Percentiles rank a stretch among this genome's conserved stretches.
These are phyloP conservation scores for Pterostichus madidus DNA, from an alignment of 2,888 invertebrate species.

Conservation along the genomic window DNA sequence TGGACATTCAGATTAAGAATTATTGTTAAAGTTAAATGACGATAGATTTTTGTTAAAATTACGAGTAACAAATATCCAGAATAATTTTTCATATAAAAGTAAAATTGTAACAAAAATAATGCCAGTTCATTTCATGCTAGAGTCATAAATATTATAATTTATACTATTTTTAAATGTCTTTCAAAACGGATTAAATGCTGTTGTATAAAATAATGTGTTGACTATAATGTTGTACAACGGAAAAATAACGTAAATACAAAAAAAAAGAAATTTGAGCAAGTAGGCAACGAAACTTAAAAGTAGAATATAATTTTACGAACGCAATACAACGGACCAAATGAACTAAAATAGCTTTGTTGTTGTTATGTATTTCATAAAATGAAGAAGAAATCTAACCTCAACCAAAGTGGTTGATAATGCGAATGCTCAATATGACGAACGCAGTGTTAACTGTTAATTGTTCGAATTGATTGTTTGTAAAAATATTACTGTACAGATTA, in stretches of 20 bases:
- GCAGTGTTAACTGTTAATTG: conserved; percentile 48
- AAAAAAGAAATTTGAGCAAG: conserved; percentile 34
- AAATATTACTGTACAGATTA: conserved; percentile 42
- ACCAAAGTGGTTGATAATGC: conserved; percentile 23
- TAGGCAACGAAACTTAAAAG: conserved; percentile 56
- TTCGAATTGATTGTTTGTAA: conserved; percentile 51
- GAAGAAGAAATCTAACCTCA: conserved; percentile 35
- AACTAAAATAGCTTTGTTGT: conserved; percentile 59
- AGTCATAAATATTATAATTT: not conserved
- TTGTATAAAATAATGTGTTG: conserved; percentile 26
- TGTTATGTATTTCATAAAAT: conserved; percentile 59
- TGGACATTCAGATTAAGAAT: conserved; percentile 75
- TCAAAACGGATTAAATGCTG: conserved; percentile 3
- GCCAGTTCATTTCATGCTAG: not conserved
- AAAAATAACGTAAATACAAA: not conserved
- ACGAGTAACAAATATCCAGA: too few species aligned
- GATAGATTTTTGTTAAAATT: not conserved
- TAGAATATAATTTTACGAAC: conserved; percentile 59
- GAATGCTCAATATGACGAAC: conserved; percentile 60
- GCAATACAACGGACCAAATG: conserved; percentile 67
- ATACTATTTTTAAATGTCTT: conserved; percentile 33
- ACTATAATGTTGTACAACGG: conserved; percentile 53
- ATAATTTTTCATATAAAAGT: conserved; percentile 17
- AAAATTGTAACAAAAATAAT: conserved; percentile 5
- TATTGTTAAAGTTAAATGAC: conserved; percentile 17